Percentiles rank a stretch among this genome's conserved stretches.
These are phyloP conservation scores for Muscicapa comitata DNA, from an alignment of 2,797 vertebrate genomes.

Conservation along the genomic window DNA sequence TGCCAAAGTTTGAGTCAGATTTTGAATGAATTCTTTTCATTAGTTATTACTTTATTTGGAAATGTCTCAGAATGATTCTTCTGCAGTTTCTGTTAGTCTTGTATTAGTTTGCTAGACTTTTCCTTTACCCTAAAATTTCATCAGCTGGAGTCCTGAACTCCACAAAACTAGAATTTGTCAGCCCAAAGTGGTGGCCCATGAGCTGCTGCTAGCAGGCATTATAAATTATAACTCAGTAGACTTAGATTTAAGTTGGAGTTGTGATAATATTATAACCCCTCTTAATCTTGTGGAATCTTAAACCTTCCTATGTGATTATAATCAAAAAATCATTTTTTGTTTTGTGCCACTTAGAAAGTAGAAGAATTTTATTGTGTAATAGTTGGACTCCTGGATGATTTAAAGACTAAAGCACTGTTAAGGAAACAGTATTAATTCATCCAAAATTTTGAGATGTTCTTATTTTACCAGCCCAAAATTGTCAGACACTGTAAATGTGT, in stretches of 20 bases:
- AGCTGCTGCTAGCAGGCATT: background rate
- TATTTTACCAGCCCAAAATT: background rate
- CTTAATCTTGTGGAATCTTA: background rate
- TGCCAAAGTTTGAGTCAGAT: background rate
- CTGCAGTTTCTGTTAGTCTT: background rate
- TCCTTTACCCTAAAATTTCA: background rate
- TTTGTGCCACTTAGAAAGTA: background rate
- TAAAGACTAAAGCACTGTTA: background rate
- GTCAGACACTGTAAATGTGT: background rate
- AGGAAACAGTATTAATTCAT: background rate
- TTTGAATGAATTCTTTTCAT: background rate
- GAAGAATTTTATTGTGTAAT: background rate
- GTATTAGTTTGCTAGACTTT: background rate
- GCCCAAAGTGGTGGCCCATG: background rate
- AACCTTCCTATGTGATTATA: background rate
- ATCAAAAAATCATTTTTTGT: background rate
- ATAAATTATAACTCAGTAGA: background rate
- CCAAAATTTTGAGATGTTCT: background rate
- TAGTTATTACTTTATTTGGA: background rate
- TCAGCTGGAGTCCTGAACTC: background rate
- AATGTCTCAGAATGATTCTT: background rate
- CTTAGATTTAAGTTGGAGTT: background rate
- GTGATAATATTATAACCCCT: background rate
- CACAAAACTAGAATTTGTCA: background rate
- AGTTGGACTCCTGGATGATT: background rate